phyloP scores from a whole-genome alignment of 2,888 invertebrate genomes.

The Labia minor region DNA sequence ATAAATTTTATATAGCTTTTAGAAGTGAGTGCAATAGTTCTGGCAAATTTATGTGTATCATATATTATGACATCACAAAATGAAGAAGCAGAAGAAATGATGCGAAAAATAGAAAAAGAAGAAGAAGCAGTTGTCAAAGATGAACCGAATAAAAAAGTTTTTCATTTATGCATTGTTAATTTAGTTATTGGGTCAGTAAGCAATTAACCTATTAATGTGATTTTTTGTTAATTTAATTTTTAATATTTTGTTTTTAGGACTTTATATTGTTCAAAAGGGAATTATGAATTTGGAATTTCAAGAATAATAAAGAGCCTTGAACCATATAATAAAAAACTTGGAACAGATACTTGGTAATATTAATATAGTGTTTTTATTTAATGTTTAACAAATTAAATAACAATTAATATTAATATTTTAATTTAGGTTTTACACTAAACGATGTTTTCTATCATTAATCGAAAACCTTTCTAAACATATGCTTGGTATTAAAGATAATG shows the following conservation, averaged over 20 bases:
- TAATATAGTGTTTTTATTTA: not conserved
- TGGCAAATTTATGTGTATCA: slow-evolving; percentile 96
- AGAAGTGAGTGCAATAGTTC: slow-evolving; percentile 90
- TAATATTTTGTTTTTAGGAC: slow-evolving; percentile 47
- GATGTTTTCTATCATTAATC: slow-evolving; percentile 86
- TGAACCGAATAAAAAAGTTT: slow-evolving; percentile 85
- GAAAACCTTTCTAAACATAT: slow-evolving; percentile 85
- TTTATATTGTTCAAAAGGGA: slow-evolving; percentile 95
- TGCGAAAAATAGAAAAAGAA: slow-evolving; percentile 97
- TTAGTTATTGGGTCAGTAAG: slow-evolving; percentile 76
- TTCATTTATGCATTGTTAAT: slow-evolving; percentile 95
- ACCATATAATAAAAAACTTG: slow-evolving; percentile 85
- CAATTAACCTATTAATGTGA: not conserved
- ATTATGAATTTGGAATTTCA: slow-evolving; percentile 97
- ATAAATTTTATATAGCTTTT: slow-evolving; percentile 53
- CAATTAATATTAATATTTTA: slow-evolving; percentile 5
- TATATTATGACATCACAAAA: slow-evolving; percentile 99
- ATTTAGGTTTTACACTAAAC: slow-evolving; percentile 72
- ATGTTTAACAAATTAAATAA: not conserved
- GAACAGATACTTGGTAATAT: slow-evolving; percentile 86
- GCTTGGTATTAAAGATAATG: slow-evolving; percentile 75
- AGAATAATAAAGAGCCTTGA: slow-evolving; percentile 93
- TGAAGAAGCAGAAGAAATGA: slow-evolving; percentile 95
- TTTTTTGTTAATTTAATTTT: slow-evolving; percentile 15
- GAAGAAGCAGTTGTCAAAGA: slow-evolving; percentile 88